Percentiles rank a stretch among this genome's conserved stretches.
Conservation (phyloP, 2,888 invertebrate genomes). For the Cheilosia pagana region DNA sequence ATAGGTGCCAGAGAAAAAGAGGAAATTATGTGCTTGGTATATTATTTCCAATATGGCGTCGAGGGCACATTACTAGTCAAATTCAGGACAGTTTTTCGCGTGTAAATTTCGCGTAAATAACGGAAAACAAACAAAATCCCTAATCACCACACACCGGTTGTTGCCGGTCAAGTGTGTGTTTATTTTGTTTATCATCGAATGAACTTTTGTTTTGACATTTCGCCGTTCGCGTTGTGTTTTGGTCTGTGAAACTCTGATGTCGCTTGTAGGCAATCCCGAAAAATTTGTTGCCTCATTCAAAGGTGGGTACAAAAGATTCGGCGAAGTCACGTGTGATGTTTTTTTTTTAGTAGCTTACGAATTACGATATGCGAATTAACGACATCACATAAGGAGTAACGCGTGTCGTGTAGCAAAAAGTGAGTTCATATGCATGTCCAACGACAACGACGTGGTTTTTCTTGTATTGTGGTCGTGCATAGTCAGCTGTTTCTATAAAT, state of each 20-base stretch:
- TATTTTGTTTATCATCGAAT: conserved; percentile 67
- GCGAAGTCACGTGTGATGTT: conserved; percentile 56
- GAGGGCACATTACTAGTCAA: conserved; percentile 59
- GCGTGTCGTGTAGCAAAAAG: conserved; percentile 3
- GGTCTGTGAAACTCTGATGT: not conserved
- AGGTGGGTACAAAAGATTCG: conserved; percentile 22
- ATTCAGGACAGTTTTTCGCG: conserved; percentile 57
- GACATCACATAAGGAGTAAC: not conserved
- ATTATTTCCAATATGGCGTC: conserved; percentile 77
- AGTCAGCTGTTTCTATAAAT: conserved; percentile 57
- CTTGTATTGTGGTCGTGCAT: conserved; percentile 63
- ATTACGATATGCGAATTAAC: conserved; percentile 31
- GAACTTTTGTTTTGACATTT: conserved; percentile 74
- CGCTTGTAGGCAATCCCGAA: conserved; percentile 20
- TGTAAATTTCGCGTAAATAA: conserved; percentile 57
- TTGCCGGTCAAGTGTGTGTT: conserved; percentile 52
- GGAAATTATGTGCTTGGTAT: conserved; percentile 57
- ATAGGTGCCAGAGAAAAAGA: conserved; percentile 39
- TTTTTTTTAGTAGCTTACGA: conserved; percentile 12
- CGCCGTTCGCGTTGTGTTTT: conserved; percentile 22
- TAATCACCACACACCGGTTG: conserved; percentile 52
- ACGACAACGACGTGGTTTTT: conserved; percentile 7
- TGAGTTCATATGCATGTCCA: conserved; percentile 23
- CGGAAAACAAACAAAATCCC: conserved; percentile 42
- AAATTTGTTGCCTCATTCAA: conserved; percentile 39